Conservation (phyloP, 2,888 invertebrate genomes). For the Mechanitis mazaeus region DNA sequence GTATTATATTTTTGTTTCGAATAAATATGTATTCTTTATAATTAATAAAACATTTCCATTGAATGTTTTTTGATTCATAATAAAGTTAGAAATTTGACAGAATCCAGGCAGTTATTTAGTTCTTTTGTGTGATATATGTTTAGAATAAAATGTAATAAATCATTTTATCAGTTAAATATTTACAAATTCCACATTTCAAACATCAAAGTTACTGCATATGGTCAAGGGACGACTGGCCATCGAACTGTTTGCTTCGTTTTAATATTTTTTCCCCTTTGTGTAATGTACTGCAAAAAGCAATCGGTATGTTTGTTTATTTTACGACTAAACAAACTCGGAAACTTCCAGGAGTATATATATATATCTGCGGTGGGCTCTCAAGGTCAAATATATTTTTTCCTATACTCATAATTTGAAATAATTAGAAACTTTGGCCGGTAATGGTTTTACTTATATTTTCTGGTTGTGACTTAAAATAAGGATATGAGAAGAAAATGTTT, state of each 20-base stretch:
- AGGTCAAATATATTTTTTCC: constrained; percentile 13
- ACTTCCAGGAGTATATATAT: constrained; percentile 14
- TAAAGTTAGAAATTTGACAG: no score
- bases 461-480: no score
- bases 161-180: background rate
- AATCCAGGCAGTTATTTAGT: no score
- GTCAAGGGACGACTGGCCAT: background rate
- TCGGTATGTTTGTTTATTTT: constrained; percentile 20
- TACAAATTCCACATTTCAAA: background rate
- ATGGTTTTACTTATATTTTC: no score
- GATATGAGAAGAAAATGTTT: no score
- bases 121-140: background rate
- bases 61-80: no score
- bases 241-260: constrained; percentile 10
- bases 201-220: background rate
- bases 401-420: background rate
- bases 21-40: no score
- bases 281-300: constrained; percentile 13
- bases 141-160: background rate
- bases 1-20: no score
- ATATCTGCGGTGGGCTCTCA: constrained; percentile 15
- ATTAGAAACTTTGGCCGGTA: background rate
- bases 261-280: constrained; percentile 15
- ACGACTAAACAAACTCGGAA: constrained; percentile 21
- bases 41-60: no score